Evolutionary conservation across 1,140 invertebrate genomes (phyloP), one percentile per base, ranked within the genome.

Genomic region (Saccostrea echinata): DNA sequence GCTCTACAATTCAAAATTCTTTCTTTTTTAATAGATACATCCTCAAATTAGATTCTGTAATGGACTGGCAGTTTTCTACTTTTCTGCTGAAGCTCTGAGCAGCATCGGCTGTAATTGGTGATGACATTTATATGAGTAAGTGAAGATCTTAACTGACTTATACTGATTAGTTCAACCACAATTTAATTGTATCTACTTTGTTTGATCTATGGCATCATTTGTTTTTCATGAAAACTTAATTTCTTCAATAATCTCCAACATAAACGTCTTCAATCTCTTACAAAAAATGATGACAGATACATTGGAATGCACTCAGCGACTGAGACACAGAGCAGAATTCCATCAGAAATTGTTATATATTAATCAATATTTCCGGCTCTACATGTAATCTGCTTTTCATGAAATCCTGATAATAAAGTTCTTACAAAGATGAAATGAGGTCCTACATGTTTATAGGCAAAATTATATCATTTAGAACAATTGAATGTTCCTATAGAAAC

Each of bases 1-100:
- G 64, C 64, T 71, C 8, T 71, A 71, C 64, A 71, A 71, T 71
- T 71, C 24, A 71, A 71, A 30, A 8, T 71, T 71, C 13, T 71
- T 71, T 13, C 57, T 64, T 43, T 57, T 57, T 57, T 57, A 24
- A 71, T 24, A 71, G 64, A 71, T 71, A 71, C 24, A 13, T 71
- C 64, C 64, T 71, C 64, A 27, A 71, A 71, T 71, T 71, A 24
- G 64, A 71, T 71, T 71, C 6, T 12, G 64, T 71, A 71, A 71
- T 71, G 64, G 64, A 71, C 30, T 30, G 24, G 27, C 24, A 71
- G 64, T 27, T 71, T 71, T 64, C 9, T 64, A 64, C 61, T 64
- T 64, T 71, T 71, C 64, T 71, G 64, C 64, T 71, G 24, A 24
- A 24, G 27, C 64, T 71, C 64, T 30, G 27, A 71, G n/a, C 64